phyloP scores from a whole-genome alignment of 1,140 invertebrate genomes.

The Platyscapa corneri region DNA sequence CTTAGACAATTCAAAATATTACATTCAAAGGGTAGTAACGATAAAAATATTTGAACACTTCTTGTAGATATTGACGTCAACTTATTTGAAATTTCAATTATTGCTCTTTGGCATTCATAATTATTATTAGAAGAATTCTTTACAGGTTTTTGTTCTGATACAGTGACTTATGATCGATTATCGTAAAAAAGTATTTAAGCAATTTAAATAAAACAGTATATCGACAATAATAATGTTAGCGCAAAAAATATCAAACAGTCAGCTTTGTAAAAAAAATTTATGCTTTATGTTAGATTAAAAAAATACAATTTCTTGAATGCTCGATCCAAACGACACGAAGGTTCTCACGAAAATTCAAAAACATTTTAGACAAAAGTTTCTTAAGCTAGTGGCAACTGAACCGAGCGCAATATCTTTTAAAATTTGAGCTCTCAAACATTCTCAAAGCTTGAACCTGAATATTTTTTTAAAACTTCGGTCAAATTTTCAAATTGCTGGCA shows the following conservation, averaged over 20 bases:
- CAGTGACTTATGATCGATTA: too few species aligned
- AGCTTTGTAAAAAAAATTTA: background rate
- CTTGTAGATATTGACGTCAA: too few species aligned
- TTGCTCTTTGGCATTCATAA: too few species aligned
- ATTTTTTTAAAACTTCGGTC: background rate
- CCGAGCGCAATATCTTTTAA: background rate
- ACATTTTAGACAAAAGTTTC: background rate
- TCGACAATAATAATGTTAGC: background rate
- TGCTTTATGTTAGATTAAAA: background rate
- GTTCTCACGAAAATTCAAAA: background rate
- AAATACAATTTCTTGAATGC: background rate
- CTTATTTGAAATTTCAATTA: too few species aligned
- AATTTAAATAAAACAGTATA: too few species aligned
- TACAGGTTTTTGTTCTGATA: too few species aligned
- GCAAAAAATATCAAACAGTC: background rate
- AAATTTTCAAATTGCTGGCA: background rate
- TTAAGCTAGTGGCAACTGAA: background rate
- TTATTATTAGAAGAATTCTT: too few species aligned
- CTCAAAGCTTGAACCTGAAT: background rate
- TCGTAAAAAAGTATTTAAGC: too few species aligned
- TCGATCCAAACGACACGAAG: background rate
- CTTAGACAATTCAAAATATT: too few species aligned
- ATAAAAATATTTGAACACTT: too few species aligned
- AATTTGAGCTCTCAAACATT: conserved; percentile 1
- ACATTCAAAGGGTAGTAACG: too few species aligned